A percentile compares a stretch with the other conserved stretches of the same genome.
Conservation (phyloP, 64 coral and sea anemone genomes). For the Pocillopora verrucosa region DNA sequence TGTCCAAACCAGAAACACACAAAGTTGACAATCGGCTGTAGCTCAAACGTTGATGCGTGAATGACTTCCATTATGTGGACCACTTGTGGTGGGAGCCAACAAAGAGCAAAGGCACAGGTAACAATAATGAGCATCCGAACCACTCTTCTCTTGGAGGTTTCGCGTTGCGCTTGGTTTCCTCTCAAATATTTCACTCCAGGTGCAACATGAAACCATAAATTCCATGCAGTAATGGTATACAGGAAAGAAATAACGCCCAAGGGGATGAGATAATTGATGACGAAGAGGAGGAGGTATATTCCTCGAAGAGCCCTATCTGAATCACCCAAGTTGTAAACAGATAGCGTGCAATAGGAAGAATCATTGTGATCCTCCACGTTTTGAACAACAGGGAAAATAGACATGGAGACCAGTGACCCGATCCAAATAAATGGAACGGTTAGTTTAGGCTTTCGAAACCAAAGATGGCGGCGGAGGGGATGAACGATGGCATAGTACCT, state of each 20-base stretch:
- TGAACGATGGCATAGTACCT: conserved; percentile 48
- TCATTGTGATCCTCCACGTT: too few species aligned
- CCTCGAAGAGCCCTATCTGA: too few species aligned
- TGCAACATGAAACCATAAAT: conserved; percentile 47
- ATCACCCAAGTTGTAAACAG: too few species aligned
- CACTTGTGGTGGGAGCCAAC: conserved; percentile 58
- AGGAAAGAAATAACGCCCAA: too few species aligned
- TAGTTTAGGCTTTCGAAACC: conserved; percentile 33
- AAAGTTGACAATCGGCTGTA: neutral
- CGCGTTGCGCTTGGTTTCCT: conserved; percentile 21
- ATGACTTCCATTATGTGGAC: conserved; percentile 8
- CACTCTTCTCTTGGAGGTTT: conserved; percentile 45
- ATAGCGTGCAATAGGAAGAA: too few species aligned
- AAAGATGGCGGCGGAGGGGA: conserved; percentile 13
- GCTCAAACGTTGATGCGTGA: neutral
- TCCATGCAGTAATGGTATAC: too few species aligned
- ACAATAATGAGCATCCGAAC: conserved; percentile 62
- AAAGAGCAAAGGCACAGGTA: too few species aligned
- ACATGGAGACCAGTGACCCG: too few species aligned
- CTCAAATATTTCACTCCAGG: conserved; percentile 21
- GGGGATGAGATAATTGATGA: too few species aligned
- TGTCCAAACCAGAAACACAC: neutral
- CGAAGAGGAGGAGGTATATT: too few species aligned
- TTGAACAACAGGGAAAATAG: too few species aligned
- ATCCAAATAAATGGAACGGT: too few species aligned